Conservation (phyloP, 2,888 invertebrate species). For the Latrodectus hesperus region DNA sequence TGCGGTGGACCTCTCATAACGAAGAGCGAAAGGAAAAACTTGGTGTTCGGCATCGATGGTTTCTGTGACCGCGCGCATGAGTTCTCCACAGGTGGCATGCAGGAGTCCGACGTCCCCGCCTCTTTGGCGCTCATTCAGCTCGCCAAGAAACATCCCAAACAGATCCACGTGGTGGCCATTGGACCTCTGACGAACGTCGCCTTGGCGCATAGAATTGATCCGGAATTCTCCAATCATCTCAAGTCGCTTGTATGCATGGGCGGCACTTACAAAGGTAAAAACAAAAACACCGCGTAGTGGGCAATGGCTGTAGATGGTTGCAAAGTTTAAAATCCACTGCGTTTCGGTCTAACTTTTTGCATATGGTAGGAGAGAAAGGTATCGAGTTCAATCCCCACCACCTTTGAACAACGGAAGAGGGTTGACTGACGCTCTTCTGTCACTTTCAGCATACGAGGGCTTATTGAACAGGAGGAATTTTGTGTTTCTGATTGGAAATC, state of each 20-base stretch:
- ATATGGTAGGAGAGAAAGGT: too few species aligned
- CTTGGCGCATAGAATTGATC: slow-evolving; percentile 75
- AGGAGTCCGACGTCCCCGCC: slow-evolving; percentile 71
- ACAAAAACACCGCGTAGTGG: neutral
- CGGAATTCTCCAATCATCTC: slow-evolving; percentile 73
- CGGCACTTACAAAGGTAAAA: slow-evolving; percentile 72
- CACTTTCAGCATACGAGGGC: too few species aligned
- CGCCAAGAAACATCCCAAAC: slow-evolving; percentile 71
- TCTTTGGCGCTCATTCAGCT: slow-evolving; percentile 71
- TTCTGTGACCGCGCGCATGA: slow-evolving; percentile 70
- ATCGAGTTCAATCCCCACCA: too few species aligned
- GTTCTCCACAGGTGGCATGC: slow-evolving; percentile 69
- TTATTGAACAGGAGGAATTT: too few species aligned
- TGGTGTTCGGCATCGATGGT: slow-evolving; percentile 65
- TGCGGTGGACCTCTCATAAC: slow-evolving; percentile 70
- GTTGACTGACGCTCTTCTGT: too few species aligned
- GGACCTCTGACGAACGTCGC: slow-evolving; percentile 77
- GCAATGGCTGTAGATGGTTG: neutral
- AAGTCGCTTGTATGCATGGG: slow-evolving; percentile 67
- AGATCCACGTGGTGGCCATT: slow-evolving; percentile 74
- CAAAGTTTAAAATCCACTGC: too few species aligned
- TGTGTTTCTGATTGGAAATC: too few species aligned
- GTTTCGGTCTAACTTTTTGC: too few species aligned
- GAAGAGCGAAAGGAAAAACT: neutral
- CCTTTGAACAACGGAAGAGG: too few species aligned